phyloP scores from a whole-genome alignment of 2,797 vertebrate species.

The Clarias pachynema region DNA sequence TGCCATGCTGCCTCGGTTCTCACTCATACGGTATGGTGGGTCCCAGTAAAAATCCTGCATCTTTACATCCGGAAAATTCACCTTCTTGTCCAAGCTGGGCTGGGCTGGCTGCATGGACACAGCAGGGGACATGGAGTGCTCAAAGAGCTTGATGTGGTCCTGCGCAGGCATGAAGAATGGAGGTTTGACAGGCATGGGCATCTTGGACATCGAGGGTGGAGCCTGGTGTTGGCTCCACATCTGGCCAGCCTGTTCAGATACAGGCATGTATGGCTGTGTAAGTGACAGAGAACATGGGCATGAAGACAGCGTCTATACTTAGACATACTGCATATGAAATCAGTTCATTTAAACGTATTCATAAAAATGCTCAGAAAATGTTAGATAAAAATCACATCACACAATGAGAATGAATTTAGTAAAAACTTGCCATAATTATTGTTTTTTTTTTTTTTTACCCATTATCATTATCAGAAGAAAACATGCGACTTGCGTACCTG shows the following conservation, averaged over 20 bases:
- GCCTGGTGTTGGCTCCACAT: constrained; percentile 90
- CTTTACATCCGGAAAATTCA: constrained; percentile 92
- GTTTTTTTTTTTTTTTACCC: not conserved
- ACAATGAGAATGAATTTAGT: not conserved
- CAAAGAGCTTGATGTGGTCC: constrained; percentile 90
- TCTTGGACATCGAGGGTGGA: constrained; percentile 86
- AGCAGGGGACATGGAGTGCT: constrained; percentile 79
- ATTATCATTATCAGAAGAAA: not conserved
- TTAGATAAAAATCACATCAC: not conserved
- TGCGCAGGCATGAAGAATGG: constrained; percentile 89
- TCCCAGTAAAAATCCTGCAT: constrained; percentile 95
- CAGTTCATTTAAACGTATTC: not conserved
- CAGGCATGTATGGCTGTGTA: constrained; percentile 82
- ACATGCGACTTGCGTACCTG: constrained; percentile 75
- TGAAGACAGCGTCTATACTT: not conserved
- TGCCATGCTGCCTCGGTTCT: constrained; percentile 78
- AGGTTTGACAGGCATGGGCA: constrained; percentile 84
- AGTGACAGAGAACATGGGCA: not conserved
- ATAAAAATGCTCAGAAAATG: not conserved
- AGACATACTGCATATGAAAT: not conserved
- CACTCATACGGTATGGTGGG: constrained; percentile 82
- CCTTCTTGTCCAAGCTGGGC: constrained; percentile 87
- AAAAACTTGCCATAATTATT: too few relatives aligned
- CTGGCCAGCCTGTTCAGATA: constrained; percentile 86
- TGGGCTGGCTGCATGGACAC: constrained; percentile 80